Evolutionary conservation across 2,113 vertebrate species (phyloP), one percentile per base, ranked within the genome.

Genomic region (Lagopus muta): DNA sequence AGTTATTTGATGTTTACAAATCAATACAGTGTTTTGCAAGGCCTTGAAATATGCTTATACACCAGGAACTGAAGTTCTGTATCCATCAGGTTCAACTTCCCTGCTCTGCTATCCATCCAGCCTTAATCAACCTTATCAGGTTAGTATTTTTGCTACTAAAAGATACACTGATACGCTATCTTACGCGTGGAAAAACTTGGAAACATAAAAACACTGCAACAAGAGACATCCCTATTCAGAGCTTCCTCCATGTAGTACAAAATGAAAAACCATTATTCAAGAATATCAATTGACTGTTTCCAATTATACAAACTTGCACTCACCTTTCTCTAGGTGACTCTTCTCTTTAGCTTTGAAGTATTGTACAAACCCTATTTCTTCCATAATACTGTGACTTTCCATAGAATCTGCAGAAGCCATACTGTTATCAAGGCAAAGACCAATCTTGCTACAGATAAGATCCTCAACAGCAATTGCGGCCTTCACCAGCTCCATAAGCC

Each of bases 401-500:
- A 86, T 89, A 73, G 83, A 88, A 62, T 95, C 91, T 81, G 82
- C 93, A 91, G 91, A 94, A 73, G 88, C 43, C 62, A 95, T 36
- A 60, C 77, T 97, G n/a, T 90, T 95, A 42, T 97, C 97, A 47
- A 97, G 91, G 52, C 92, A 98, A 38, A 97, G 88, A 27, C 97
- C 98, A 76, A 99, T 94, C 55, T 97, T 98, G 76, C 97, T 98
- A 58, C 96, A 97, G 67, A 99, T 99, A 40, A 98, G 96, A 65
- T 98, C 99, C 90, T 98, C 99, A 11, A 98, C 94, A 71, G 97
- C 84, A 48, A 98, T 36, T 1, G 97, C 97, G 40, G 97, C 89
- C 50, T 97, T 98, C 47, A 99, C 93, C 30, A 98, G 97, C 79
- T 99, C 98, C 42, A 98, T 94, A 62, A 99, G 96, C 47, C 99